phyloP scores from a whole-genome alignment of 2,888 invertebrate species.

The Rhaphigaster nebulosa region DNA sequence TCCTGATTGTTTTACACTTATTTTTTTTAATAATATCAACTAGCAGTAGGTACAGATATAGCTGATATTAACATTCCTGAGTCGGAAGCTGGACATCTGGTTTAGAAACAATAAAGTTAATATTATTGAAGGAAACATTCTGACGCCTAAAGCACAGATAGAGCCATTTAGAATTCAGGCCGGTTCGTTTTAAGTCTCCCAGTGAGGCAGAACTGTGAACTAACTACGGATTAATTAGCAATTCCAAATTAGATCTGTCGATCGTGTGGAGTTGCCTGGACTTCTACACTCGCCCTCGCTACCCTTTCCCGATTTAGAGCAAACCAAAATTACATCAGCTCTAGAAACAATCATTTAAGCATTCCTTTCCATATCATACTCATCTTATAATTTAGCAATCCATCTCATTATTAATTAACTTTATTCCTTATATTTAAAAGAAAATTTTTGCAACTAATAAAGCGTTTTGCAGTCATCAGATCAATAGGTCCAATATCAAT shows the following conservation, averaged over 20 bases:
- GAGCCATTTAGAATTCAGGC: conserved; percentile 19
- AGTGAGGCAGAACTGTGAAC: conserved; percentile 19
- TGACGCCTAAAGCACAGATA: neutral
- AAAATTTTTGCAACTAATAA: too few species aligned
- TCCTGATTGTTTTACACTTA: too few species aligned
- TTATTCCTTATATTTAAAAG: too few species aligned
- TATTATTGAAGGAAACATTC: neutral
- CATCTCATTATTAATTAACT: neutral
- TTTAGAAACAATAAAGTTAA: neutral
- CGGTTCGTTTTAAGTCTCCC: neutral
- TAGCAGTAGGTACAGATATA: too few species aligned
- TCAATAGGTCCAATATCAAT: too few species aligned
- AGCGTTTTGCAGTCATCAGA: too few species aligned
- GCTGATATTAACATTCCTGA: neutral
- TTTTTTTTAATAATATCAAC: too few species aligned
- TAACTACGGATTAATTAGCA: conserved; percentile 33
- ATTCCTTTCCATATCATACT: neutral
- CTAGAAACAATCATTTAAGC: neutral
- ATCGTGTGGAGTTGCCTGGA: neutral
- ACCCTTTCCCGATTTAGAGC: neutral
- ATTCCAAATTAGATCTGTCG: conserved; percentile 40
- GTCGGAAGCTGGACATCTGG: neutral
- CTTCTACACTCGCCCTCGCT: neutral
- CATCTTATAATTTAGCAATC: neutral
- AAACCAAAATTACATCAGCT: neutral